Conservation (phyloP, 2,797 vertebrate genomes). For the Sebastes ruberrimus region DNA sequence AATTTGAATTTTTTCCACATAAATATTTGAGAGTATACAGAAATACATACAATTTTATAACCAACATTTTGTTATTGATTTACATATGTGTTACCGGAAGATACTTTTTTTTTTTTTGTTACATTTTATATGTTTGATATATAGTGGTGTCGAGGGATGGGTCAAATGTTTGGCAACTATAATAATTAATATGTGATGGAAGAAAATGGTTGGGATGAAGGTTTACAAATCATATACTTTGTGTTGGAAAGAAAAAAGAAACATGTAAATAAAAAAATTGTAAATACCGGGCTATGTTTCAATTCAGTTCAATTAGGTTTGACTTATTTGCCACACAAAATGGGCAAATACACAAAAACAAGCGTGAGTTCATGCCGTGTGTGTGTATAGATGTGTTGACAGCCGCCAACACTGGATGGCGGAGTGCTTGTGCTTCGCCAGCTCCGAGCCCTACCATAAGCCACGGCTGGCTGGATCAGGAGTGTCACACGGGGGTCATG, state of each 20-base stretch:
- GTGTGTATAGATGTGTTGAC: constrained; percentile 11
- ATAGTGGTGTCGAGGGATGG: not conserved
- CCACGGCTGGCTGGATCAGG: constrained; percentile 43
- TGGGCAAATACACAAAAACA: not conserved
- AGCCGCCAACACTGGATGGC: constrained; percentile 13
- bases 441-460: constrained; percentile 45
- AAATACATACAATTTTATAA: not conserved
- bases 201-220: not conserved
- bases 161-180: not conserved
- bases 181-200: no score
- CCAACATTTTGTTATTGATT: not conserved
- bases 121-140: no score
- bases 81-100: not conserved
- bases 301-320: not conserved
- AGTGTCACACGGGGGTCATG: constrained; percentile 67
- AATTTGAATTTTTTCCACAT: not conserved
- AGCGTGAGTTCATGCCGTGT: not conserved
- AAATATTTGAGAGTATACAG: not conserved
- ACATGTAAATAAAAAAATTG: not conserved
- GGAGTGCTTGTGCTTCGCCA: not conserved
- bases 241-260: not conserved
- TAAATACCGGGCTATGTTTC: not conserved
- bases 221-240: not conserved
- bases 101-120: not conserved
- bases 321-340: constrained; percentile 10